Evolutionary conservation across 1,140 invertebrate genomes (phyloP), one percentile per base, ranked within the genome.

Genomic region (Hydropsyche tenuis): DNA sequence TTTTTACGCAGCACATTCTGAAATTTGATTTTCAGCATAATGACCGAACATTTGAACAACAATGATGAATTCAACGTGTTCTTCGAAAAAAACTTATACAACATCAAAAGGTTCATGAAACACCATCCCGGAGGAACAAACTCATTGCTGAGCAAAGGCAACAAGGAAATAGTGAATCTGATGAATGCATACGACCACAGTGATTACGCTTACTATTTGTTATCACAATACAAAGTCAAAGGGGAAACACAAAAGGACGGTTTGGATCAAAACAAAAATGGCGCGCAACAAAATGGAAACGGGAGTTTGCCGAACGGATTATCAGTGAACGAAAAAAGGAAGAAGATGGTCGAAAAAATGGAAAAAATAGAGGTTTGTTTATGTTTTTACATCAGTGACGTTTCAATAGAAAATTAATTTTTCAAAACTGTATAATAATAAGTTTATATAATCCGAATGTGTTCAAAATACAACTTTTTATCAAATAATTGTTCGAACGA

Each of bases 71-170:
- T 85, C 69, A 79, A 79, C 0, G 80, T 85, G 3, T 71, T 72
- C 6, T 81, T 79, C 78, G 79, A 80, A 22, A 84, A 83, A 0
- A 79, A 85, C 30, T 79, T 76, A 46, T 90, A 89, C 79, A 84
- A 90, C 69, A 82, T 90, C 70, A 79, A 82, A 42, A 75, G 81
- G 16, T 90, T 91, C 70, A 75, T 90, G 14, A 84, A 82, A 22
- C 86, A 89, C 75, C 90, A 91, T 79, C 90, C 90, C 0, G 90
- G 90, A 0, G 90, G 90, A 1, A 80, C 83, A 20, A 89, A 88
- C 72, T 87, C 86, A 1, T 79, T 91, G 1, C 77, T 81, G 71
- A 80, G 80, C 3, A 89, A 82, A 69, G 82, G 84, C 74, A 84
- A 86, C 20, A 85, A 83, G 78, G 85, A 86, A 51, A 79, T 91